Conservation (phyloP, 2,113 vertebrate species). For the Labeo rohita region DNA sequence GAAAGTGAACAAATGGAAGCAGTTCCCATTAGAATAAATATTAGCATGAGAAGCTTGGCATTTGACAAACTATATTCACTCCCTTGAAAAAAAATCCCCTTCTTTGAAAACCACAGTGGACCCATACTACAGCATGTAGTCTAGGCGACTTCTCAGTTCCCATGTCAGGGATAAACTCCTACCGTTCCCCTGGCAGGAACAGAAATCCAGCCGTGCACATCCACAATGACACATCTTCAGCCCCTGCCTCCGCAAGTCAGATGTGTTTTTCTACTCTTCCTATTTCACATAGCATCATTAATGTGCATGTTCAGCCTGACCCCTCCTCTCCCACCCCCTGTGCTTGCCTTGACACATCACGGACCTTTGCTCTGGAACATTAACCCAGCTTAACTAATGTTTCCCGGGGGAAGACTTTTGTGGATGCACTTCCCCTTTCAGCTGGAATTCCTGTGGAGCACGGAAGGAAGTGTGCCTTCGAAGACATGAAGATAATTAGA, state of each 20-base stretch:
- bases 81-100: conserved; percentile 44
- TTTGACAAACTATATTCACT: conserved; percentile 5
- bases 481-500: conserved; percentile 66
- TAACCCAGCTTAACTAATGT: conserved; percentile 63
- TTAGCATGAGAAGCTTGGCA: background rate
- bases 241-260: conserved; percentile 29
- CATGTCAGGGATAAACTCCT: conserved; percentile 50
- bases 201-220: conserved; percentile 40
- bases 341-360: conserved; percentile 44
- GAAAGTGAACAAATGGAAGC: conserved; percentile 15
- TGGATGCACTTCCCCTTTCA: conserved; percentile 62
- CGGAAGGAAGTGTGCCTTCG: conserved; percentile 59
- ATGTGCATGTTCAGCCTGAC: conserved; percentile 43
- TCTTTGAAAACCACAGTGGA: conserved; percentile 48
- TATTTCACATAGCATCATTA: conserved; percentile 51
- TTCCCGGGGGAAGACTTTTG: conserved; percentile 67
- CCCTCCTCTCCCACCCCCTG: conserved; percentile 4
- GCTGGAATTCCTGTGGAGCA: conserved; percentile 59
- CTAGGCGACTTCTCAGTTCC: conserved; percentile 54
- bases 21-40: conserved; percentile 51
- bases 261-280: conserved; percentile 37
- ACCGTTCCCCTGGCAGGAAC: conserved; percentile 46
- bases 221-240: conserved; percentile 45
- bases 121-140: conserved; percentile 30
- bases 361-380: conserved; percentile 60